A percentile compares a stretch with the other conserved stretches of the same genome.
Conservation (phyloP, 2,113 vertebrate genomes). For the Saccopteryx leptura region DNA sequence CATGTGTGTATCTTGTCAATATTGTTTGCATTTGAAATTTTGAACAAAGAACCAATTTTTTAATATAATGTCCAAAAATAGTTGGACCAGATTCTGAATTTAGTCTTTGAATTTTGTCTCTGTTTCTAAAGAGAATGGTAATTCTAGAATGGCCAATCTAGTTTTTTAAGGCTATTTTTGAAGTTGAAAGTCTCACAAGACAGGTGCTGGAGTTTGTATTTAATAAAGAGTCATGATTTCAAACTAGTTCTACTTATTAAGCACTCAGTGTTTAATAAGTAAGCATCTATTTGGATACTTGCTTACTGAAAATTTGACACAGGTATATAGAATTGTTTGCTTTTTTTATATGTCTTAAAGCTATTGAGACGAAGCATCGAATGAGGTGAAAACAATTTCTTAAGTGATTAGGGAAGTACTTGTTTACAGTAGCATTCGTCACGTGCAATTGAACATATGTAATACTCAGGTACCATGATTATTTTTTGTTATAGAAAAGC, state of each 20-base stretch:
- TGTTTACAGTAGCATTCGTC: background rate
- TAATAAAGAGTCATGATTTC: background rate
- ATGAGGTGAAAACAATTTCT: constrained; percentile 24
- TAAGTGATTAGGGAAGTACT: background rate
- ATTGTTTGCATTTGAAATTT: constrained; percentile 3
- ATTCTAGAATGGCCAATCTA: background rate
- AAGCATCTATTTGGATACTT: constrained; percentile 34
- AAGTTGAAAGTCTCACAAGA: background rate
- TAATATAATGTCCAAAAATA: constrained; percentile 1
- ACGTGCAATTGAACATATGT: background rate
- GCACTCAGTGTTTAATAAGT: background rate
- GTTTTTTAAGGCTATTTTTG: constrained; percentile 7
- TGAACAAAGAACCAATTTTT: constrained; percentile 57
- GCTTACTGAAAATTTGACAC: background rate
- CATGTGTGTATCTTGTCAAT: background rate
- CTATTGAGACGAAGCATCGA: constrained; percentile 43
- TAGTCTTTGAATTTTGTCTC: constrained; percentile 13
- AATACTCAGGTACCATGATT: constrained; percentile 33
- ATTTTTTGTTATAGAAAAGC: constrained; percentile 25
- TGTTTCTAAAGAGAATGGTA: constrained; percentile 42
- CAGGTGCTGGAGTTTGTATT: background rate
- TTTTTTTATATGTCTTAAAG: constrained; percentile 50
- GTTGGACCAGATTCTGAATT: constrained; percentile 10
- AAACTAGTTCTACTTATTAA: constrained; percentile 29
- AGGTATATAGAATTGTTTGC: constrained; percentile 5